These are phyloP conservation scores for Psittacula cyanocephala DNA, from an alignment of 2,113 vertebrate genomes.

Conservation along the genomic window DNA sequence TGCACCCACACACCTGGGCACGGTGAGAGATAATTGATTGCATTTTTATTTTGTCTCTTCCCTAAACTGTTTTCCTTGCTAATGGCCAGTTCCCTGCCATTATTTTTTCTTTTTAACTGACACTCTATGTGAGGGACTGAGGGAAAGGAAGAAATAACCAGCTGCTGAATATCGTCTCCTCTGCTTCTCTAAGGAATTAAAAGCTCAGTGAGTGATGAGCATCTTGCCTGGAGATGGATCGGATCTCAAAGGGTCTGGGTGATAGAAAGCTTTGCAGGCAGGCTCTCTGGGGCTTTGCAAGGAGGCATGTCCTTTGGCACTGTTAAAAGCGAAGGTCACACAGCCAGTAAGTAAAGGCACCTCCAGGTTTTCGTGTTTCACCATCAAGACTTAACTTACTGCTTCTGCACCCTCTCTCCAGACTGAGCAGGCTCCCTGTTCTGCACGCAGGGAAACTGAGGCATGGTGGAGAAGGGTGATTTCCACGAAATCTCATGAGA, in stretches of 20 bases:
- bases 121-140: conserved; percentile 24
- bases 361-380: background rate
- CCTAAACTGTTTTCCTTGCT: conserved; percentile 67
- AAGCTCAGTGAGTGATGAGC: conserved; percentile 22
- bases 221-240: background rate
- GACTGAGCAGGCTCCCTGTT: background rate
- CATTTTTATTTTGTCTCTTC: conserved; percentile 51
- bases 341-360: background rate
- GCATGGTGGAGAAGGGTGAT: background rate
- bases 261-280: background rate
- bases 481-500: background rate
- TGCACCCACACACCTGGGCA: conserved; percentile 63
- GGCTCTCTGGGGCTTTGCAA: background rate
- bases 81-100: conserved; percentile 58
- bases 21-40: conserved; percentile 40
- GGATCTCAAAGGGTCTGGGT: background rate
- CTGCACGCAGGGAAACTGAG: background rate
- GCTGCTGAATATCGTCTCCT: conserved; percentile 44
- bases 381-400: background rate
- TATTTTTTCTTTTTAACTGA: conserved; percentile 36
- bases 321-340: background rate
- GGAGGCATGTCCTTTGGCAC: background rate
- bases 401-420: background rate
- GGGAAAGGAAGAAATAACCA: conserved; percentile 46
- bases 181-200: conserved; percentile 43